phyloP scores from a whole-genome alignment of 2,113 vertebrate genomes.

The Ailuropoda melanoleuca region DNA sequence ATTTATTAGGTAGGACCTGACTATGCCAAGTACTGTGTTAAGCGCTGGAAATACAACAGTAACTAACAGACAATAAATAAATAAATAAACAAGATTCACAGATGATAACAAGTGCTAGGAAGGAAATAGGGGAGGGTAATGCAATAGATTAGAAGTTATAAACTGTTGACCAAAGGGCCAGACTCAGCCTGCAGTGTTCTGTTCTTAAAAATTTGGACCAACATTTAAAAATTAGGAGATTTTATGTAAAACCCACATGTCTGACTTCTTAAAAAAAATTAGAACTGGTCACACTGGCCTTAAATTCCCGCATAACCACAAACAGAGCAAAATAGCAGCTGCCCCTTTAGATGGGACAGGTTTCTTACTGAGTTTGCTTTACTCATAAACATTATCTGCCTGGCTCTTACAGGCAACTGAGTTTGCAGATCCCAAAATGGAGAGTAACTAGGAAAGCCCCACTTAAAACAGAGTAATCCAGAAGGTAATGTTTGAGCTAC shows the following conservation, averaged over 20 bases:
- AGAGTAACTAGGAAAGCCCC: neutral
- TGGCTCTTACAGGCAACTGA: neutral
- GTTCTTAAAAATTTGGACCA: neutral
- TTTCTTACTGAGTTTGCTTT: neutral
- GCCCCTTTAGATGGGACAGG: neutral
- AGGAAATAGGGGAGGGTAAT: neutral
- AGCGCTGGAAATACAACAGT: neutral
- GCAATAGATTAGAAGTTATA: neutral
- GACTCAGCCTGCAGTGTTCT: neutral
- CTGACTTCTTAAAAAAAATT: neutral
- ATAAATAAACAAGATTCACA: neutral
- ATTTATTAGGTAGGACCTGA: neutral
- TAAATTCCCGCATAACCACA: neutral
- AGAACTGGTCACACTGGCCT: neutral
- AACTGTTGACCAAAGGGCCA: neutral
- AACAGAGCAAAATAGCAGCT: neutral
- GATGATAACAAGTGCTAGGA: neutral
- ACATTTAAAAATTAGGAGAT: neutral
- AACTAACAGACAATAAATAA: neutral
- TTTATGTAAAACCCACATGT: constrained; percentile 5
- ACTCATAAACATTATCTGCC: neutral
- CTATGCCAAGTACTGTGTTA: neutral
- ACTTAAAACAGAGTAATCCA: neutral
- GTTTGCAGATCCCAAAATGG: neutral
- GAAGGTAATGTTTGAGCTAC: neutral